Evolutionary conservation across 1,140 invertebrate species (phyloP), one percentile per base, ranked within the genome.

Genomic region (Heliconius hewitsoni): DNA sequence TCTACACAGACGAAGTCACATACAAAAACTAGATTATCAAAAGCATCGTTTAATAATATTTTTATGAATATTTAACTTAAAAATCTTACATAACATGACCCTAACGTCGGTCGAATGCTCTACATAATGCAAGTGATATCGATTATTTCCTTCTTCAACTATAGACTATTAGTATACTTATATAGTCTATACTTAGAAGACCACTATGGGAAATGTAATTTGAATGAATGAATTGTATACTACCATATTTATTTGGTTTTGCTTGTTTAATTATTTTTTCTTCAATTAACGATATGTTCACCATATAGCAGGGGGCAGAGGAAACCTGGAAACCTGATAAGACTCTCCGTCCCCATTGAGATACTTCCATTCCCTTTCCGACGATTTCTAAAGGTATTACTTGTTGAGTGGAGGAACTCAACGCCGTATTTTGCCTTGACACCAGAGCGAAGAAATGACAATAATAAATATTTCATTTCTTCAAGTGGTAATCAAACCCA

Each of bases 91-190:
- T 66, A 66, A 66, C 23, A n/a, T 30, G 23, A 66, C 60, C 27
- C 27, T 30, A 27, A 30, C 60, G 60, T 13, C n/a, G 23, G 60
- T 66, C 60, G 60, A 66, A 30, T 57, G 55, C 60, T 66, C 60
- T 66, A 66, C 27, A 66, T 66, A 66, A 66, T 66, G 60, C 60
- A 66, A 66, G 60, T 66, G 23, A 66, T 66, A 66, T 66, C 60
- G 60, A 66, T 66, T 66, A 66, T 66, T 66, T 66, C 60, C 60
- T 30, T 16, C 60, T 66, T 66, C 11, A 66, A 66, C 60, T 66
- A 30, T 66, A 30, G 27, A 27, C 60, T 27, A 3, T 30, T 66
- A n/a, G 27, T 66, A 66, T 30, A 66, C 60, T 66, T 30, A 30
- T 30, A 66, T 4, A 23, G 9, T 57, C 19, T 55, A 27, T 60